Conservation (phyloP, 2,888 invertebrate genomes). For the Dione vanillae region DNA sequence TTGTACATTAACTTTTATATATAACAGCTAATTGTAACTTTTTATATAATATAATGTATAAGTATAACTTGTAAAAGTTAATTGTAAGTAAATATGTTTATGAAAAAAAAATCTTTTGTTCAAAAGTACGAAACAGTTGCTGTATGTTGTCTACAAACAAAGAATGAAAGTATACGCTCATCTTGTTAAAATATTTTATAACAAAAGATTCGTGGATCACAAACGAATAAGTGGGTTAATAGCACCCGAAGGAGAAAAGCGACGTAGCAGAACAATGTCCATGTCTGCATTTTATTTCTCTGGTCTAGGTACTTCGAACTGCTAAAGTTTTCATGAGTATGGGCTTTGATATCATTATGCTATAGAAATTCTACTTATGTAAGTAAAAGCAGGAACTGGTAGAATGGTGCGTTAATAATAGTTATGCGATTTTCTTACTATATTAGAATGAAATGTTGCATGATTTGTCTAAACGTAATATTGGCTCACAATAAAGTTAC, state of each 20-base stretch:
- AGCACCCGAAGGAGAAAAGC: constrained; percentile 54
- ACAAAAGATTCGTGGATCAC: constrained; percentile 28
- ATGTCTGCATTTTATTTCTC: constrained; percentile 43
- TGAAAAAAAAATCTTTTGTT: neutral
- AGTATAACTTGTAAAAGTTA: no score
- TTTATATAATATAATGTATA: no score
- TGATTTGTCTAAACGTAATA: constrained; percentile 28
- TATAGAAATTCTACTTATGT: neutral
- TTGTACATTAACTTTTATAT: constrained; percentile 14
- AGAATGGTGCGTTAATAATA: neutral
- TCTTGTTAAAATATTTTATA: constrained; percentile 24
- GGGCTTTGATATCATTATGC: constrained; percentile 1
- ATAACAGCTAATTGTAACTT: no score
- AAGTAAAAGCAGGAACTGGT: constrained; percentile 7
- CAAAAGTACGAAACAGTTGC: neutral
- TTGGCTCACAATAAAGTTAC: constrained; percentile 40
- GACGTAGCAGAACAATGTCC: constrained; percentile 35
- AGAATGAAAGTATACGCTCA: constrained; percentile 6
- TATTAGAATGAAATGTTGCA: constrained; percentile 9
- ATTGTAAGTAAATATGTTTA: no score
- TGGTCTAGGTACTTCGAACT: constrained; percentile 24
- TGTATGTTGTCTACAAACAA: neutral
- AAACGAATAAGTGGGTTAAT: constrained; percentile 65
- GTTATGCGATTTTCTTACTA: constrained; percentile 7
- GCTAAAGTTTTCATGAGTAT: constrained; percentile 21